A percentile compares a stretch with the other conserved stretches of the same genome.
Conservation (phyloP, 64 coral and sea anemone species). For the Montipora sp. region DNA sequence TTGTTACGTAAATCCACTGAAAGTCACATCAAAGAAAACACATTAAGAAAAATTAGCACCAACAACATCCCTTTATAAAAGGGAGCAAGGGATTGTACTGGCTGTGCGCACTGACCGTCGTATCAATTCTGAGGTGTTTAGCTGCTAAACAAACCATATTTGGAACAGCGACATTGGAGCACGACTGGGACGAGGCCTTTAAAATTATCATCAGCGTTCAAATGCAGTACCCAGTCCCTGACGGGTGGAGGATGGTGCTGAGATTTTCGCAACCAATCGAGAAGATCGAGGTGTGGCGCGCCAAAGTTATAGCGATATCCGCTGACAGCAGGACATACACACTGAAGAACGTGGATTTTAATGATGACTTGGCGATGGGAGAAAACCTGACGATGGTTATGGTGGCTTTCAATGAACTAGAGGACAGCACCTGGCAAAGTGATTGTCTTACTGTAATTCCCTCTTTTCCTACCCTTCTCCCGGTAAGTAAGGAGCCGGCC, state of each 20-base stretch:
- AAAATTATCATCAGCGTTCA: conserved; percentile 8
- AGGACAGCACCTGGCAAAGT: background rate
- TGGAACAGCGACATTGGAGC: conserved; percentile 1
- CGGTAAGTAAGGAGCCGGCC: background rate
- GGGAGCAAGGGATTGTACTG: background rate
- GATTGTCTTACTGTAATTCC: conserved; percentile 22
- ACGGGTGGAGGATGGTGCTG: conserved; percentile 7
- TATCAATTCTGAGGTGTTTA: background rate
- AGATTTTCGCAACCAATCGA: conserved; percentile 20
- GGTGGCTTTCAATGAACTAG: background rate
- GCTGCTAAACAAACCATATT: background rate
- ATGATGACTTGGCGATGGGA: background rate
- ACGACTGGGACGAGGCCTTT: conserved; percentile 38
- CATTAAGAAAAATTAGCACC: too few relatives aligned
- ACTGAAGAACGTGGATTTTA: conserved; percentile 6
- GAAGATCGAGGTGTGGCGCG: conserved; percentile 17
- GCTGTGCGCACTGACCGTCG: background rate
- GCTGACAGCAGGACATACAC: background rate
- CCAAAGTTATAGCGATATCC: background rate
- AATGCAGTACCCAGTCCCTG: conserved; percentile 1
- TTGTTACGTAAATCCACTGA: too few relatives aligned
- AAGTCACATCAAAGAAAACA: too few relatives aligned
- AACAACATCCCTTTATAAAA: too few relatives aligned
- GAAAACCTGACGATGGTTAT: background rate
- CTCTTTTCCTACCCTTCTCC: background rate